Evolutionary conservation across 2,113 vertebrate species (phyloP).

Genomic region (Indicator maculatus): DNA sequence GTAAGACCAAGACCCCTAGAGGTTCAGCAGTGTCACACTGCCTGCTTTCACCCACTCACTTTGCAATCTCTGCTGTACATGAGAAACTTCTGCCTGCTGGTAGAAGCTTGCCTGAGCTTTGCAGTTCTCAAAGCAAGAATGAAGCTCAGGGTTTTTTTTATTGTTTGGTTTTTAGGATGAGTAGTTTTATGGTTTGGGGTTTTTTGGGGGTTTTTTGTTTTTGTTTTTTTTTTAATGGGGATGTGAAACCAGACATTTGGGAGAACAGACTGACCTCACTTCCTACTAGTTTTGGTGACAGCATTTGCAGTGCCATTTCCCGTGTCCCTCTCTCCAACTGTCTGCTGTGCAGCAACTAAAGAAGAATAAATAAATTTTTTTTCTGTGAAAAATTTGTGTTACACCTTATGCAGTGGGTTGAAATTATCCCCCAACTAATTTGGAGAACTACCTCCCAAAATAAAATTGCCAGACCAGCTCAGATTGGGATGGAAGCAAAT

Average conservation of each 20-base stretch:
- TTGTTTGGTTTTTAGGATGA: neutral
- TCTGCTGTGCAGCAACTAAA: neutral
- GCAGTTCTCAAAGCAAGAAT: neutral
- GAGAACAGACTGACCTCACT: neutral
- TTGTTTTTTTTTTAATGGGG: neutral
- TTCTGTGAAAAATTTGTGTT: neutral
- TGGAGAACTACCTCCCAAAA: too few species aligned
- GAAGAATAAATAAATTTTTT: neutral
- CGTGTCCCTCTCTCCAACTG: neutral
- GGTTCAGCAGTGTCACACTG: neutral
- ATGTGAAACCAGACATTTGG: neutral
- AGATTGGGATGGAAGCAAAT: too few species aligned
- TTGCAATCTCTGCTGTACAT: neutral
- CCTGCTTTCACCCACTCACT: neutral
- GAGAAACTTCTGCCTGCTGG: neutral
- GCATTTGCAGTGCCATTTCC: neutral
- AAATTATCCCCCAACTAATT: too few species aligned
- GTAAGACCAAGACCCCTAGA: neutral
- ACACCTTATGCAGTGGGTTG: neutral
- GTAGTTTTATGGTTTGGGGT: neutral
- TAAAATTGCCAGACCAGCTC: too few species aligned
- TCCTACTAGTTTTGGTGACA: neutral
- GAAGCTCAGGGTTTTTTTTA: neutral
- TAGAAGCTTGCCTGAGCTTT: neutral
- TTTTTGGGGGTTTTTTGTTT: neutral